A percentile compares a stretch with the other conserved stretches of the same genome.
Evolutionary conservation across 2,113 vertebrate species (phyloP).

Genomic region (Polypterus bichir): DNA sequence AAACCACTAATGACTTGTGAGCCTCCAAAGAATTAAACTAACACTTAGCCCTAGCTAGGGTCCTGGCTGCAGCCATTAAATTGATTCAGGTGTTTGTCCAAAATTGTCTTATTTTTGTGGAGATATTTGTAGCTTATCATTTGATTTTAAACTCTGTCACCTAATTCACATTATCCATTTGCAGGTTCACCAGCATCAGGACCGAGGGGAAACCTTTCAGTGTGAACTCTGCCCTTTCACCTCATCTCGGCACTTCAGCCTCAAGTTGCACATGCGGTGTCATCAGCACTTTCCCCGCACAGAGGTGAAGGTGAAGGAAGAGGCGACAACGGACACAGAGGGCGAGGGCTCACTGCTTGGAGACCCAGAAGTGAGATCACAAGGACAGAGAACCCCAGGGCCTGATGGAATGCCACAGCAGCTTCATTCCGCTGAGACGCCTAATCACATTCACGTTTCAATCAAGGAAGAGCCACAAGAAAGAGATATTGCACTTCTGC

Average conservation of each 20-base stretch:
- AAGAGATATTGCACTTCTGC: slow-evolving; percentile 57
- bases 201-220: slow-evolving; percentile 95
- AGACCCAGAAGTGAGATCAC: slow-evolving; percentile 46
- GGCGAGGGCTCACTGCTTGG: slow-evolving; percentile 65
- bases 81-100: no score
- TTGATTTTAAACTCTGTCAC: no score
- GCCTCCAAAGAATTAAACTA: no score
- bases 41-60: no score
- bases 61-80: no score
- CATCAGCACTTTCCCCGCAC: slow-evolving; percentile 95
- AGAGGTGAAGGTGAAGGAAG: slow-evolving; percentile 94
- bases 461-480: slow-evolving; percentile 95
- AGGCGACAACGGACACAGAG: slow-evolving; percentile 80
- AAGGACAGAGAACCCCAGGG: slow-evolving; percentile 46
- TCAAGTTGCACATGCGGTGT: slow-evolving; percentile 98
- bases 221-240: slow-evolving; percentile 97
- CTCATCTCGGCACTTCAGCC: slow-evolving; percentile 96
- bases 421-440: slow-evolving; percentile 51
- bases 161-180: neutral
- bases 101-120: no score
- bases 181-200: slow-evolving; percentile 98
- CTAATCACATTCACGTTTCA: slow-evolving; percentile 60
- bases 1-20: no score
- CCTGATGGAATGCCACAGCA: slow-evolving; percentile 36
- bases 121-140: no score